These are phyloP conservation scores for Leucoraja ocellata DNA, from an alignment of 2,797 vertebrate species.

Conservation along the genomic window DNA sequence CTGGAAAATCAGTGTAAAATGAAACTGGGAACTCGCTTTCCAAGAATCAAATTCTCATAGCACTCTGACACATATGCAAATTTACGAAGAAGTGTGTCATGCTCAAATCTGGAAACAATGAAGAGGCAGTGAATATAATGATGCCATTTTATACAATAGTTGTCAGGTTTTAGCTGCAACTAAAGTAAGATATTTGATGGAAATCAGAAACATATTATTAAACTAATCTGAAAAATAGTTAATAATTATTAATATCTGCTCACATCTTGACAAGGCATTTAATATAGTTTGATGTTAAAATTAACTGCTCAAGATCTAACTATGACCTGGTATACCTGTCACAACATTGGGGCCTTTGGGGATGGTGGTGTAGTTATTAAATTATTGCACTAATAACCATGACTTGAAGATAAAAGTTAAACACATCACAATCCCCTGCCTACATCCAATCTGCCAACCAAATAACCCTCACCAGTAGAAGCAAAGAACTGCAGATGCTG, in stretches of 20 bases:
- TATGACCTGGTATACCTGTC: neutral
- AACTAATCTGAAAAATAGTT: neutral
- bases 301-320: neutral
- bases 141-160: neutral
- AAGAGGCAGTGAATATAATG: neutral
- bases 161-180: neutral
- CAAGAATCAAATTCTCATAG: neutral
- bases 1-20: neutral
- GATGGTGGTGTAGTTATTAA: no score
- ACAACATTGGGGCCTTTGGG: no score
- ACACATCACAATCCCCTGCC: no score
- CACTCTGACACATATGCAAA: neutral
- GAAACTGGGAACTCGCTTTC: neutral
- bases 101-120: neutral
- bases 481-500: no score
- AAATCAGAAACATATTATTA: conserved; percentile 1
- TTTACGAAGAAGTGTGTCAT: neutral
- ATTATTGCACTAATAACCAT: no score
- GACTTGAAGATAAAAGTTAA: no score
- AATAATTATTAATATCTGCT: neutral
- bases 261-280: neutral
- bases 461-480: no score
- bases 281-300: neutral
- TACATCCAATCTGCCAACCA: no score
- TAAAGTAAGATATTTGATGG: neutral